Evolutionary conservation across 2,888 invertebrate genomes (phyloP).

Genomic region (Brenthis hecate): DNA sequence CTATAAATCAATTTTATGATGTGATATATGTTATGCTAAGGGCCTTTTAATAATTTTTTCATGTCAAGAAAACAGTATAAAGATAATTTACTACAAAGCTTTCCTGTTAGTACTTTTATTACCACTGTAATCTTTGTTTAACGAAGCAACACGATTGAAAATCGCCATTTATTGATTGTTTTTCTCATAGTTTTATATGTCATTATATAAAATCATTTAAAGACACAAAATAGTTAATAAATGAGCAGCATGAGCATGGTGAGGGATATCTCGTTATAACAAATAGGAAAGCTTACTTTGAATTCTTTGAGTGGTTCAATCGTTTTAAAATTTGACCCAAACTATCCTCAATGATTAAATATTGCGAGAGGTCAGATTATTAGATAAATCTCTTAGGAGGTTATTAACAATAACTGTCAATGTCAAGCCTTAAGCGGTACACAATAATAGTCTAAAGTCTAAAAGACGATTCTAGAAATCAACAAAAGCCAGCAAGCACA

Average conservation of each 20-base stretch:
- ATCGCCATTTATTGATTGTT: background rate
- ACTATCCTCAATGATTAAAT: constrained; percentile 22
- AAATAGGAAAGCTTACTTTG: background rate
- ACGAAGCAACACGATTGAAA: background rate
- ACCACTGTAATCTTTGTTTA: constrained; percentile 4
- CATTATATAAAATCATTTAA: no score
- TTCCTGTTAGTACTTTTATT: background rate
- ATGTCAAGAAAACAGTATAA: no score
- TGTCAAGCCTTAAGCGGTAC: constrained; percentile 27
- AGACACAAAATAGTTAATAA: no score
- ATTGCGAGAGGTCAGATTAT: constrained; percentile 34
- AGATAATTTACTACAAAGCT: no score
- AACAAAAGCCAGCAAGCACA: constrained; percentile 20
- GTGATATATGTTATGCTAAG: no score
- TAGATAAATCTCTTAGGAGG: constrained; percentile 30
- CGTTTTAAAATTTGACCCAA: constrained; percentile 26
- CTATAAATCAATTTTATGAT: no score
- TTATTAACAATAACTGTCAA: constrained; percentile 34
- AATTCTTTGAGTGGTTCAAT: constrained; percentile 9
- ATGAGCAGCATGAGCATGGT: no score
- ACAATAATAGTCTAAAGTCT: constrained; percentile 34
- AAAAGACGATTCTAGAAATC: constrained; percentile 19
- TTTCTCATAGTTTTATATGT: background rate
- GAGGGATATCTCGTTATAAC: background rate
- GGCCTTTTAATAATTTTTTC: no score